A percentile compares a stretch with the other conserved stretches of the same genome.
Conservation (phyloP, 2,797 vertebrate genomes). For the Spea hammondii region DNA sequence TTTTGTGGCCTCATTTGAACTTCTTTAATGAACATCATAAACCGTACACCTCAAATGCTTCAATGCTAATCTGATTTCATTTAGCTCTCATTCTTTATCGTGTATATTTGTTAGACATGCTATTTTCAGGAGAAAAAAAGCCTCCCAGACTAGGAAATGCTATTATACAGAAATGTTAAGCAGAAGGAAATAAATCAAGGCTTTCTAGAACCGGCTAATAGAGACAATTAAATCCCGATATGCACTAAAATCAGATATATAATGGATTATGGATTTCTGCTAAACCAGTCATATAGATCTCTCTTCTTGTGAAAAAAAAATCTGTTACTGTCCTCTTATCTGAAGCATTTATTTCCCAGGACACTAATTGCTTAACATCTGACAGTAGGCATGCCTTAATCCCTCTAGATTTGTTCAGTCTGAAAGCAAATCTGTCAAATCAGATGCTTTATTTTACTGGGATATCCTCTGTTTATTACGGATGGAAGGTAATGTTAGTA, state of each 20-base stretch:
- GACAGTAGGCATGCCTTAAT: constrained; percentile 25
- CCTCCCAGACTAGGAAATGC: background rate
- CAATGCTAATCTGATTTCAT: background rate
- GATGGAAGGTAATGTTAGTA: background rate
- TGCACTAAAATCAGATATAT: constrained; percentile 25
- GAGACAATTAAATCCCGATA: constrained; percentile 6
- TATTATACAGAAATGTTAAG: constrained; percentile 1
- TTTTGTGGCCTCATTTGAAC: background rate
- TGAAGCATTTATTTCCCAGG: constrained; percentile 9
- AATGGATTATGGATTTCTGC: constrained; percentile 15
- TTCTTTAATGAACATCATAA: background rate
- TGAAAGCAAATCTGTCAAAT: constrained; percentile 20
- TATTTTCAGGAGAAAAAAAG: background rate
- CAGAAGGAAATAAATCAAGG: constrained; percentile 16
- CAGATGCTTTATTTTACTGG: background rate
- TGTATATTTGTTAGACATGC: background rate
- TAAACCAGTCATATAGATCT: constrained; percentile 27
- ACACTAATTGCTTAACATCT: constrained; percentile 37
- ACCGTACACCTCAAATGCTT: background rate
- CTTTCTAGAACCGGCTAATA: constrained; percentile 10
- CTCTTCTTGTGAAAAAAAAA: constrained; percentile 9
- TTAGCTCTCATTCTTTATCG: background rate
- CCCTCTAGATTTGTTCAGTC: constrained; percentile 24
- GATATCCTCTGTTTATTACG: background rate
- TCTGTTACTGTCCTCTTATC: constrained; percentile 14